Conservation (phyloP, 2,113 vertebrate genomes). For the Dermatemys mawii region DNA sequence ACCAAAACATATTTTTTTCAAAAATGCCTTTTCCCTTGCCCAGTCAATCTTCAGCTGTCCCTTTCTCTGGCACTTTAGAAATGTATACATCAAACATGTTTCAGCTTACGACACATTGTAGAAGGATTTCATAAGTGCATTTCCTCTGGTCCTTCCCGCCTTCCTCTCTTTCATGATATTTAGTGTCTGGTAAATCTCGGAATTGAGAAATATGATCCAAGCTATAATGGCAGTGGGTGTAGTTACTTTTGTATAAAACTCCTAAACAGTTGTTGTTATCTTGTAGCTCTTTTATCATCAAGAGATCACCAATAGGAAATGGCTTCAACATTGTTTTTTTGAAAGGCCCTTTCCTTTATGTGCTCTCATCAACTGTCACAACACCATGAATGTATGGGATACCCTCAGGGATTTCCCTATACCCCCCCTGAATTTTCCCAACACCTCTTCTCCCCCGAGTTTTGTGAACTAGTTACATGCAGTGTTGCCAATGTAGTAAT, state of each 20-base stretch:
- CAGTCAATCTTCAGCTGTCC: constrained; percentile 3
- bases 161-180: neutral
- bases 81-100: neutral
- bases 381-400: neutral
- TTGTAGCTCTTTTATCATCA: constrained; percentile 8
- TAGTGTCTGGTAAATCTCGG: neutral
- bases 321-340: neutral
- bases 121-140: constrained; percentile 9
- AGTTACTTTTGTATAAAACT: constrained; percentile 18
- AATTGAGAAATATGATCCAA: neutral
- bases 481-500: too few species aligned
- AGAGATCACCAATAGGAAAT: neutral
- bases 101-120: constrained; percentile 39
- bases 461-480: too few species aligned
- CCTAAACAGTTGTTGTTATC: neutral
- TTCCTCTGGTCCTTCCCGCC: neutral
- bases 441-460: too few species aligned
- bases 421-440: too few species aligned
- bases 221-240: neutral
- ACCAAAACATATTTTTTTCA: constrained; percentile 39
- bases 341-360: neutral
- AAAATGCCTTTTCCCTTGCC: constrained; percentile 9
- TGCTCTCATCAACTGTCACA: neutral
- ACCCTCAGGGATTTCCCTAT: too few species aligned
- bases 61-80: neutral